phyloP scores from a whole-genome alignment of 2,113 vertebrate genomes.

The Speoplatyrhinus poulsoni region DNA sequence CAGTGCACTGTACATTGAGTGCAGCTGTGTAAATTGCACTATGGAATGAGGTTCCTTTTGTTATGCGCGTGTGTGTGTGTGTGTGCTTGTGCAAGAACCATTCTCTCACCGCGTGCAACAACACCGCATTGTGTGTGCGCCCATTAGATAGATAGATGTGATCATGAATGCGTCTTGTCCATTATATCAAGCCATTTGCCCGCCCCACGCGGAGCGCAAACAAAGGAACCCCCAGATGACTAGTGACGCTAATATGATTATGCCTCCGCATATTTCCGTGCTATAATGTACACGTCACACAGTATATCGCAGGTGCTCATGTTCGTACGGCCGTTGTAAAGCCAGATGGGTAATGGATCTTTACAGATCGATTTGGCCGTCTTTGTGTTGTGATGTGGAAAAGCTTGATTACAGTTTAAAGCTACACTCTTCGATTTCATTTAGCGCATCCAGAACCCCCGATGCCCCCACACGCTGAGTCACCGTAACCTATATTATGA shows the following conservation, averaged over 20 bases:
- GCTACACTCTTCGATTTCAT: too few relatives aligned
- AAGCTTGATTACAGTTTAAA: too few relatives aligned
- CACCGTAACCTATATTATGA: too few relatives aligned
- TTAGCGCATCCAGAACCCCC: too few relatives aligned
- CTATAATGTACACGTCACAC: constrained; percentile 44
- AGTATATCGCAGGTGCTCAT: constrained; percentile 31
- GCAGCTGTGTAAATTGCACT: not conserved
- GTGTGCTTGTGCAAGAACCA: not conserved
- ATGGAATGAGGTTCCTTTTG: not conserved
- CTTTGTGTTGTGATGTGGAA: too few relatives aligned
- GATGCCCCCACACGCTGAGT: too few relatives aligned
- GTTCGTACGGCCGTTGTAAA: too few relatives aligned
- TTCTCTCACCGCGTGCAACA: constrained; percentile 31
- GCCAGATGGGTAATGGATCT: too few relatives aligned
- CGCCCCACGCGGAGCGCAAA: not conserved
- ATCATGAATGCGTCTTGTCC: constrained; percentile 3
- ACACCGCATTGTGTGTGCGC: constrained; percentile 4
- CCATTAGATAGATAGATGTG: constrained; percentile 9
- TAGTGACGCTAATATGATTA: constrained; percentile 56
- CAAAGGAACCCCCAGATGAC: constrained; percentile 38
- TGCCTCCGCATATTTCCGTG: constrained; percentile 53
- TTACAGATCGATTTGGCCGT: too few relatives aligned
- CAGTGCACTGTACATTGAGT: not conserved
- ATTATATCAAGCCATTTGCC: constrained; percentile 15
- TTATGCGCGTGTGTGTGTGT: not conserved